These are phyloP conservation scores for Tyrannus savana DNA, from an alignment of 2,113 vertebrate species.

Conservation along the genomic window DNA sequence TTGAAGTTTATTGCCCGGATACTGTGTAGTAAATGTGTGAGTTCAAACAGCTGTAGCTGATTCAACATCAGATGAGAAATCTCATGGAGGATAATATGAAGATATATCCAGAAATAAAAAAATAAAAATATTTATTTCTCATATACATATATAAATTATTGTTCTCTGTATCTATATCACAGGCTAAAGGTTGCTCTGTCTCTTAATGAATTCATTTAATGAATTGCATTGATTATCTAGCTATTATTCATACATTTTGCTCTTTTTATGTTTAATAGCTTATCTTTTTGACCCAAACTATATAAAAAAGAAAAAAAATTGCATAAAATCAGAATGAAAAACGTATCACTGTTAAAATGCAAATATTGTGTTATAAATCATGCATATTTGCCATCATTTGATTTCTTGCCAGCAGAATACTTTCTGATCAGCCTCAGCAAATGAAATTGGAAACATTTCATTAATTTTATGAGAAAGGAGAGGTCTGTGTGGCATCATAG, in stretches of 20 bases:
- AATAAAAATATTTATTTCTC: background rate
- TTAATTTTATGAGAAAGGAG: conserved; percentile 63
- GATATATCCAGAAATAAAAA: background rate
- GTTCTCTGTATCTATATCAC: background rate
- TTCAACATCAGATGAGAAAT: background rate
- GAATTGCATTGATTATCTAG: conserved; percentile 63
- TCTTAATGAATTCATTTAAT: conserved; percentile 50
- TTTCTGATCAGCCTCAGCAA: conserved; percentile 70
- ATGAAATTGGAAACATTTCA: conserved; percentile 76
- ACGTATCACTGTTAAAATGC: conserved; percentile 60
- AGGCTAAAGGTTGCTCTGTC: conserved; percentile 23
- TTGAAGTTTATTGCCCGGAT: background rate
- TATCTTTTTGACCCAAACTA: conserved; percentile 60
- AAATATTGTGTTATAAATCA: conserved; percentile 68
- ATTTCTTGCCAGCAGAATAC: conserved; percentile 69
- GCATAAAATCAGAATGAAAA: conserved; percentile 30
- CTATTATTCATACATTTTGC: conserved; percentile 69
- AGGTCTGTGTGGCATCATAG: conserved; percentile 71
- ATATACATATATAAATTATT: background rate
- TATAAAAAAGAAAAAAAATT: conserved; percentile 8
- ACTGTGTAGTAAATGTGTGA: background rate
- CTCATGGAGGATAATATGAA: background rate
- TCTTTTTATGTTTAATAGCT: conserved; percentile 71
- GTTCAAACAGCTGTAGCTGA: background rate
- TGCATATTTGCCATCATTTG: conserved; percentile 53